Base-by-base conservation (phyloP, 1,140 invertebrate genomes). In the Drosophila varians region DNA sequence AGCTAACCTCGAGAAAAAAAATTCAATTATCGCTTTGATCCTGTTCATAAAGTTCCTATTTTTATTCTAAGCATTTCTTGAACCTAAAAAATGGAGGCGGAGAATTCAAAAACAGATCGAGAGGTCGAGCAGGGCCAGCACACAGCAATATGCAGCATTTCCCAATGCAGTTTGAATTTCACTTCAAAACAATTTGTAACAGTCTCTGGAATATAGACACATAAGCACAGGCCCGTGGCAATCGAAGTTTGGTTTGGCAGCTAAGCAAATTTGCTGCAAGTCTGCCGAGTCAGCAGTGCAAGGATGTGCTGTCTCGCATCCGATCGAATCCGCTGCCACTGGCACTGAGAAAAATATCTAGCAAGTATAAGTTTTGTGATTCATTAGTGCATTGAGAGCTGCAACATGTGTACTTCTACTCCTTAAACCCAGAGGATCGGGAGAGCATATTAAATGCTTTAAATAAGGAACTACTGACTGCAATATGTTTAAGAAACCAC, bases 181-280 rank as follows among this genome's bases (percentile, higher is more conserved):
- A 77, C 82, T 86, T 87, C 64, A 86, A 87, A 87, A 86, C 82
- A 86, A 86, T 86, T 86, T 86, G 82, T 87, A 82, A 87, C 76
- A 65, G 77, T 82, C 74, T 62, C 26, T 52, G n/a, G 14, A n/a
- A 43, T 52, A 65, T 66, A 65, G 43, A 62, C 49, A 68, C 38
- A 64, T 42, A 46, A 34, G 65, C 64, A 61, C 74, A 60, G 69
- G 53, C 64, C 25, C 60, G 65, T 38, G 52, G 79, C 61, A 80
- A 87, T 87, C 82, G 78, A 84, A 74, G 75, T 82, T 87, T 87
- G 82, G 62, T 87, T 87, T 87, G 82, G 73, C 82, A 87, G 82
- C 60, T 87, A 87, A 87, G 82, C 82, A 87, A 87, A 87, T 87
- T 87, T 74, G 60, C 69, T 53, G 54, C 42, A 57, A 82, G 69